Conservation (phyloP, 1,140 invertebrate genomes). For the Calycopis cecrops region DNA sequence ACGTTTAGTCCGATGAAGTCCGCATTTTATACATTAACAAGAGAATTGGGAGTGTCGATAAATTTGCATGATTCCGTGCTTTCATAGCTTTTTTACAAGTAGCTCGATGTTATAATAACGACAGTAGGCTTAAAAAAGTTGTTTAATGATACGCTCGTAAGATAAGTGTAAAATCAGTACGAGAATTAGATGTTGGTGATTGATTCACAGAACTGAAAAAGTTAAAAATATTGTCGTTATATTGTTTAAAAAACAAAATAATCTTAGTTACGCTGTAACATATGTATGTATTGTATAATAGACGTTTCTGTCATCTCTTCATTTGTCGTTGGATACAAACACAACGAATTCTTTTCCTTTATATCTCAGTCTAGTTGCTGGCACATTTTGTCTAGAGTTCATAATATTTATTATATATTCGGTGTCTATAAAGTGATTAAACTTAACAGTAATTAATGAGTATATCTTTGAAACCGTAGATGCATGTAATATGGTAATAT, state of each 20-base stretch:
- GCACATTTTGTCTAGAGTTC: conserved; percentile 34
- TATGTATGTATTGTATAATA: conserved; percentile 69
- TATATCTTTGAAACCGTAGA: conserved; percentile 43
- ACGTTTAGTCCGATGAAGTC: not conserved
- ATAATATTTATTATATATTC: conserved; percentile 50
- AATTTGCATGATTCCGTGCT: conserved; percentile 20
- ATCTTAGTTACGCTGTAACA: conserved; percentile 61
- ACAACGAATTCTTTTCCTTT: conserved; percentile 45
- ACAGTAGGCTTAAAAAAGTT: conserved; percentile 12
- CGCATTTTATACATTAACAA: not conserved
- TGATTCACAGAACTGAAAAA: conserved; percentile 71
- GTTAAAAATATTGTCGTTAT: conserved; percentile 72
- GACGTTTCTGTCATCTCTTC: conserved; percentile 47
- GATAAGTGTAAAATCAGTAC: conserved; percentile 46
- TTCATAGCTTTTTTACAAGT: conserved; percentile 26
- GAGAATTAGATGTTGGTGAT: conserved; percentile 62
- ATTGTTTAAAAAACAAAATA: conserved; percentile 58
- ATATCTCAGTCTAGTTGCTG: conserved; percentile 30
- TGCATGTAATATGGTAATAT: conserved; percentile 40
- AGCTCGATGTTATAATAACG: conserved; percentile 24
- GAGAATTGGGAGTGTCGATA: conserved; percentile 6
- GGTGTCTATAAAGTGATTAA: conserved; percentile 62
- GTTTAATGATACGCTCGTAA: conserved; percentile 24
- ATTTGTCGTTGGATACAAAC: conserved; percentile 34
- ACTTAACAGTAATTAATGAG: conserved; percentile 42